These are phyloP conservation scores for Pipistrellus kuhlii DNA, from an alignment of 2,797 vertebrate species.

Conservation along the genomic window DNA sequence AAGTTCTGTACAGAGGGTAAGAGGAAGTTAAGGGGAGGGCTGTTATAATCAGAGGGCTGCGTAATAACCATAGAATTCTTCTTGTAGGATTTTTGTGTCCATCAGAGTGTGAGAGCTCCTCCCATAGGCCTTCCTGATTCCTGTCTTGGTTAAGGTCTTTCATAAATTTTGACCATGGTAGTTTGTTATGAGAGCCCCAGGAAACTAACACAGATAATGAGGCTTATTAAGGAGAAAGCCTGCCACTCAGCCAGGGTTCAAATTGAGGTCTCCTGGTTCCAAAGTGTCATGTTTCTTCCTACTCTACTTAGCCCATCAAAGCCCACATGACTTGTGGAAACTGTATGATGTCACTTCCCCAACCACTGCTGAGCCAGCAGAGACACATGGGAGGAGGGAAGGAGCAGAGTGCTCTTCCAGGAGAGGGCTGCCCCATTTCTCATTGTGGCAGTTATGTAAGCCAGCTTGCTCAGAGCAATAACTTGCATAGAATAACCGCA, in stretches of 20 bases:
- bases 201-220: background rate
- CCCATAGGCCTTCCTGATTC: background rate
- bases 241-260: background rate
- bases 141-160: background rate
- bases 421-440: background rate
- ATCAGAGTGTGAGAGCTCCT: background rate
- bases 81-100: background rate
- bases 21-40: background rate
- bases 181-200: background rate
- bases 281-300: background rate
- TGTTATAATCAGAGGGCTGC: background rate
- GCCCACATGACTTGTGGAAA: background rate
- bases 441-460: background rate
- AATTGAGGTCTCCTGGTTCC: background rate
- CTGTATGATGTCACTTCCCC: background rate
- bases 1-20: background rate
- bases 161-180: background rate
- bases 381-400: background rate
- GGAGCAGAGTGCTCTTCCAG: background rate
- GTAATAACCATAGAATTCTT: background rate
- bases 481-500: background rate
- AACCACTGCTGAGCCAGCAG: background rate
- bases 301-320: background rate
- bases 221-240: background rate
- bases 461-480: background rate